Evolutionary conservation across 2,113 vertebrate species (phyloP).

Genomic region (Boleophthalmus pectinirostris): DNA sequence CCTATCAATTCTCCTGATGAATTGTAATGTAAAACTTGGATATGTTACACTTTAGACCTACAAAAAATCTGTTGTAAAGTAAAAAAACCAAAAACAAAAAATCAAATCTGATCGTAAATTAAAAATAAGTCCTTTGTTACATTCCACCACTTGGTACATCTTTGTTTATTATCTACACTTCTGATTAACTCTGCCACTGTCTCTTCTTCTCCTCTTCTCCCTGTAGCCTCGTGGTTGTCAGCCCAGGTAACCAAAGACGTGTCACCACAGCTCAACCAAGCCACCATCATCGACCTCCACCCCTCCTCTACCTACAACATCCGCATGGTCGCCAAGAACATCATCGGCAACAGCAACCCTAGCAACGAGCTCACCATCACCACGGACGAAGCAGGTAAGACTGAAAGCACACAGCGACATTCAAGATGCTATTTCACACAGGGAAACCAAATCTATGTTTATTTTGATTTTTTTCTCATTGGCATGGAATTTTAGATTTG

Average conservation of each 20-base stretch:
- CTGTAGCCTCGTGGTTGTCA: slow-evolving; percentile 93
- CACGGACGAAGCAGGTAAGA: slow-evolving; percentile 94
- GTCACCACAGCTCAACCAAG: slow-evolving; percentile 97
- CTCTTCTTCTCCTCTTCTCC: slow-evolving; percentile 75
- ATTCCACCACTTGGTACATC: neutral
- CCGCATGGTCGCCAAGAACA: slow-evolving; percentile 98
- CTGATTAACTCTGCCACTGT: neutral
- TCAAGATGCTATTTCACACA: neutral
- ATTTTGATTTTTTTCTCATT: too few species aligned
- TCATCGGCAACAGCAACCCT: slow-evolving; percentile 96
- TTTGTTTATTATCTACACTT: neutral
- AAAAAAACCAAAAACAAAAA: too few species aligned
- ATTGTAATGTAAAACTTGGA: too few species aligned
- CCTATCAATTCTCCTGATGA: too few species aligned
- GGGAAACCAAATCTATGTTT: too few species aligned
- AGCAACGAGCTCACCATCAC: slow-evolving; percentile 99
- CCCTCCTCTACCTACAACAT: slow-evolving; percentile 99
- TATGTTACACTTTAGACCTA: too few species aligned
- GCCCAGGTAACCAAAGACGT: slow-evolving; percentile 99
- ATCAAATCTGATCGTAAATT: neutral
- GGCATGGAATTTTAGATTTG: too few species aligned
- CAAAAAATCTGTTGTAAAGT: too few species aligned
- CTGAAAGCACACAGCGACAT: neutral
- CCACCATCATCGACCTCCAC: slow-evolving; percentile 98
- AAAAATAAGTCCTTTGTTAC: neutral